phyloP scores from a whole-genome alignment of 1,140 invertebrate species.

The Megalonaias nervosa region DNA sequence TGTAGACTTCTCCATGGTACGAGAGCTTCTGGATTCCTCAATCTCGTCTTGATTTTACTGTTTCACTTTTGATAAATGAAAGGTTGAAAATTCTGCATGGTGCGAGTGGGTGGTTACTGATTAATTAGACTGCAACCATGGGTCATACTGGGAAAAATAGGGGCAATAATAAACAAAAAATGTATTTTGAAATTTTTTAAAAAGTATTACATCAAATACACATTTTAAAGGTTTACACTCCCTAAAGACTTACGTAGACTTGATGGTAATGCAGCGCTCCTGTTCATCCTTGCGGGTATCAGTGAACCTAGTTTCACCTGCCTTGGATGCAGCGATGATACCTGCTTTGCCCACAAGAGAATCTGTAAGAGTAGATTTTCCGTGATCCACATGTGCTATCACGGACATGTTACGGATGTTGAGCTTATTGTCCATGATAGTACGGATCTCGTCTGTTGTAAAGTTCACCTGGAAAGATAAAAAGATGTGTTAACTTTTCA shows the following conservation, averaged over 20 bases:
- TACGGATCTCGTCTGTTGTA: conserved; percentile 99
- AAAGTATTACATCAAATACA: too few species aligned
- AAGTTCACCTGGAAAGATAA: conserved; percentile 94
- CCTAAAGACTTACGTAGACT: conserved; percentile 91
- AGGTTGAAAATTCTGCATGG: too few species aligned
- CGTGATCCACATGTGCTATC: conserved; percentile 99
- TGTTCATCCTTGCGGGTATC: conserved; percentile 99
- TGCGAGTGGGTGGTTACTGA: too few species aligned
- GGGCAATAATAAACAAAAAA: too few species aligned
- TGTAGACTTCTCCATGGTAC: too few species aligned
- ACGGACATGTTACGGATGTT: conserved; percentile 99
- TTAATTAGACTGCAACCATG: too few species aligned
- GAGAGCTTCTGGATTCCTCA: too few species aligned
- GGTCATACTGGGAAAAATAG: too few species aligned
- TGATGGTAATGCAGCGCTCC: conserved; percentile 99
- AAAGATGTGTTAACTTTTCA: neutral
- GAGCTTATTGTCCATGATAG: conserved; percentile 99
- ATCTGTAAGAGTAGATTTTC: conserved; percentile 99
- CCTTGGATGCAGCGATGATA: conserved; percentile 98
- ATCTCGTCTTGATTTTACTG: too few species aligned
- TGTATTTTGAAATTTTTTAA: too few species aligned
- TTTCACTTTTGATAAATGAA: too few species aligned
- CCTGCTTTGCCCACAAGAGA: conserved; percentile 99
- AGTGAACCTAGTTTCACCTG: conserved; percentile 99
- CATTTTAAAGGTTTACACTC: too few species aligned